A percentile compares a stretch with the other conserved stretches of the same genome.
These are phyloP conservation scores for Carassius carassius DNA, from an alignment of 2,113 vertebrate species.

Conservation along the genomic window DNA sequence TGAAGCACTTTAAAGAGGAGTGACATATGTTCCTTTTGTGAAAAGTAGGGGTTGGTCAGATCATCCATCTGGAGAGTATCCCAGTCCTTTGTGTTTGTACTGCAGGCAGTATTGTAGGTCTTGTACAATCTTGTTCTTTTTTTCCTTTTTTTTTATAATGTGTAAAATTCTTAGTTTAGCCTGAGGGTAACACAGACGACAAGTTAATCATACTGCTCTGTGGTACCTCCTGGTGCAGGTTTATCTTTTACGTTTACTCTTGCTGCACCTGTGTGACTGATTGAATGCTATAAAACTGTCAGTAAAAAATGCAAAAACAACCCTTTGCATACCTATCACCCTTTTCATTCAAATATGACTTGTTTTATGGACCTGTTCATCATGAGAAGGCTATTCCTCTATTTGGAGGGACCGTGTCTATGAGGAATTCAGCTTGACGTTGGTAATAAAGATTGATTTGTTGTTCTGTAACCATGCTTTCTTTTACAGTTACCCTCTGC, in stretches of 20 bases:
- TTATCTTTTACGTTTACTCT: not conserved
- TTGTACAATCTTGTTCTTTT: slow-evolving; percentile 1
- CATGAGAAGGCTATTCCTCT: not conserved
- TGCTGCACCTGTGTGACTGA: not conserved
- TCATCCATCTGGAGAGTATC: slow-evolving; percentile 2
- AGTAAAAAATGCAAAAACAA: not conserved
- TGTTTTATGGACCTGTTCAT: not conserved
- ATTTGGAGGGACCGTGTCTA: not conserved
- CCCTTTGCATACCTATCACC: not conserved
- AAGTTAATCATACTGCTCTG: not conserved
- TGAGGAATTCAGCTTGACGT: not conserved
- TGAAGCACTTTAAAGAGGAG: not conserved
- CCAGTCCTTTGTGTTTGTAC: not conserved
- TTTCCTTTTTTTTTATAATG: not conserved
- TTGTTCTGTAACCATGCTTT: not conserved
- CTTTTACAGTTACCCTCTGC: slow-evolving; percentile 83
- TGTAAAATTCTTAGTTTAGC: not conserved
- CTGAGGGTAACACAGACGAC: not conserved
- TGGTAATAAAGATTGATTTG: not conserved
- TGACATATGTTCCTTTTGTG: slow-evolving; percentile 28
- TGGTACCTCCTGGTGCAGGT: not conserved
- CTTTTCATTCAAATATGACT: not conserved
- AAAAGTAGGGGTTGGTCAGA: not conserved
- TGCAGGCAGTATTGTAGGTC: not conserved
- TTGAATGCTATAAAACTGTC: slow-evolving; percentile 13